A percentile compares a stretch with the other conserved stretches of the same genome.
These are phyloP conservation scores for Zosterops lateralis DNA, from an alignment of 2,113 vertebrate genomes.

Conservation along the genomic window DNA sequence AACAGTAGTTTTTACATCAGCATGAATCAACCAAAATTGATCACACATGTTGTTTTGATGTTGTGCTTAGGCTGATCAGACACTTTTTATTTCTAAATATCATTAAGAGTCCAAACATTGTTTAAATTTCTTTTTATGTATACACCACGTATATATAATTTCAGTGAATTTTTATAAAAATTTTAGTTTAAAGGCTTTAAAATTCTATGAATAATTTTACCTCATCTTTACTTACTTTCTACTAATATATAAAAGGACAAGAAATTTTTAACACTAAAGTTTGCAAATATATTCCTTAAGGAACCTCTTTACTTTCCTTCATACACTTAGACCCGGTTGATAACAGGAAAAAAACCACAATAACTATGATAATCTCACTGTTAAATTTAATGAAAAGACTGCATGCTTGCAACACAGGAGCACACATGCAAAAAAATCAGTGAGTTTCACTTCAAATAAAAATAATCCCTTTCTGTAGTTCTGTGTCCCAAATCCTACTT, in stretches of 20 bases:
- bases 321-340: accelerated
- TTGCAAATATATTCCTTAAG: neutral
- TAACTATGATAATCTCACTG: neutral
- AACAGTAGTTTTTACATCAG: neutral
- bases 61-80: neutral
- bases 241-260: neutral
- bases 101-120: neutral
- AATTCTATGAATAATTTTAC: neutral
- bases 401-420: neutral
- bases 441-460: neutral
- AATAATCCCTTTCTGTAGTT: neutral
- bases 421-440: neutral
- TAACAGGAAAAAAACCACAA: neutral
- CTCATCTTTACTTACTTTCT: neutral
- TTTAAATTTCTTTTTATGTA: neutral
- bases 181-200: neutral
- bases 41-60: neutral
- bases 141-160: accelerated
- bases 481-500: neutral
- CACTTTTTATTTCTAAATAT: neutral
- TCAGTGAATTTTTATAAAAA: neutral
- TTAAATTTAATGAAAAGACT: neutral
- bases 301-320: neutral
- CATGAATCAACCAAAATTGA: neutral
- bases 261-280: neutral